These are phyloP conservation scores for Shargacucullia verbasci DNA, from an alignment of 2,888 invertebrate species.

Conservation along the genomic window DNA sequence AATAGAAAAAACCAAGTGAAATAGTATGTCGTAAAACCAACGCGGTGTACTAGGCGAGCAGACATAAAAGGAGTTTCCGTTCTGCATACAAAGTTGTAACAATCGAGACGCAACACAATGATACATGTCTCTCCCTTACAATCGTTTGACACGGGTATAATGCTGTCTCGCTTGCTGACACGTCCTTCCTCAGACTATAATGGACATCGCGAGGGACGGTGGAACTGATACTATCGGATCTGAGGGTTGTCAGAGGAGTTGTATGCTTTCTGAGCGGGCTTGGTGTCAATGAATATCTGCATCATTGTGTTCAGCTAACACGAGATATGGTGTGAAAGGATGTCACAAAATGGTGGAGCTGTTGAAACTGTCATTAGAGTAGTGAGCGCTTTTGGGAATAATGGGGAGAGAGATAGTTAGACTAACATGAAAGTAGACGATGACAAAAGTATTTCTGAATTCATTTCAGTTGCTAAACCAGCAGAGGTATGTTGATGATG, in stretches of 20 bases:
- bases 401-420: constrained; percentile 9
- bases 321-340: constrained; percentile 46
- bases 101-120: constrained; percentile 82
- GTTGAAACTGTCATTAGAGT: constrained; percentile 36
- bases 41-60: constrained; percentile 65
- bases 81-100: constrained; percentile 82
- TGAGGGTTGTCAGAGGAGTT: constrained; percentile 70
- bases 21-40: constrained; percentile 60
- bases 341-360: constrained; percentile 18
- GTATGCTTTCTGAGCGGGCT: constrained; percentile 68
- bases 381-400: neutral
- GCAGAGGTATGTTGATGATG: too few species aligned
- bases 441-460: too few species aligned
- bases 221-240: constrained; percentile 76
- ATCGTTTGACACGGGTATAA: constrained; percentile 76
- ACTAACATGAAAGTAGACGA: neutral
- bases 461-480: too few species aligned
- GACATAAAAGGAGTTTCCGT: constrained; percentile 76
- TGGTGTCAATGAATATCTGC: constrained; percentile 67
- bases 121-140: constrained; percentile 79
- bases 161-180: constrained; percentile 81
- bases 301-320: constrained; percentile 57
- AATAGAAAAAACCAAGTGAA: constrained; percentile 53
- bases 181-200: constrained; percentile 81
- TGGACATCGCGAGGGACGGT: constrained; percentile 73